Percentiles rank a stretch among this genome's conserved stretches.
phyloP scores from a whole-genome alignment of 2,888 invertebrate species.

The Philaethria dido region DNA sequence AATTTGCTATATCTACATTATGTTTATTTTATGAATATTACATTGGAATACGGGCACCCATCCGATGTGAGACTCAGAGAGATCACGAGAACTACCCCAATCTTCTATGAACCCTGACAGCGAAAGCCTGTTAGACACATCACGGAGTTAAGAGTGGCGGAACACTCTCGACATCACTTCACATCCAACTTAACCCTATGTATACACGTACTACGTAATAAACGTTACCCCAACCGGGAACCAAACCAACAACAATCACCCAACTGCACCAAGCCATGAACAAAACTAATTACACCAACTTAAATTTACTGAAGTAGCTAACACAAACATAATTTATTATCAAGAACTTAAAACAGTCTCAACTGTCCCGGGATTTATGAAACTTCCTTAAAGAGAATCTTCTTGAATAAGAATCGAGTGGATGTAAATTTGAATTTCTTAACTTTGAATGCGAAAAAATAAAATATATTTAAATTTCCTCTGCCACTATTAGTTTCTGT shows the following conservation, averaged over 20 bases:
- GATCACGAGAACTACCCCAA: no score
- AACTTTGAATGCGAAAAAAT: conserved; percentile 14
- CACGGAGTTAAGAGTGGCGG: no score
- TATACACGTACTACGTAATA: neutral
- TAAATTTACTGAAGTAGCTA: neutral
- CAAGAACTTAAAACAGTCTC: conserved; percentile 24
- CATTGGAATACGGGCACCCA: no score
- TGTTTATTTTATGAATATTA: no score
- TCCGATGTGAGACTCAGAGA: no score
- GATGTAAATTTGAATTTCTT: conserved; percentile 17
- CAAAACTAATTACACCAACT: neutral
- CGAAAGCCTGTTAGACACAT: no score
- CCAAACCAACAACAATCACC: neutral
- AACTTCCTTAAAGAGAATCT: conserved; percentile 29
- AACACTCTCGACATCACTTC: no score
- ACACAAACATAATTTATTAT: conserved; percentile 26
- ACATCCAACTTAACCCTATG: no score
- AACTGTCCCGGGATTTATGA: conserved; percentile 24
- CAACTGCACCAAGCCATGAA: neutral
- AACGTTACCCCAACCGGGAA: neutral
- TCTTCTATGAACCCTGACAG: no score
- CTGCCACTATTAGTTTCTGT: no score
- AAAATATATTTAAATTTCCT: conserved; percentile 1
- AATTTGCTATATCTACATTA: no score
- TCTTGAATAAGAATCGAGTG: conserved; percentile 24